Percentiles rank a stretch among this genome's conserved stretches.
phyloP scores from a whole-genome alignment of 2,113 vertebrate species.

The Cranoglanis bouderius region DNA sequence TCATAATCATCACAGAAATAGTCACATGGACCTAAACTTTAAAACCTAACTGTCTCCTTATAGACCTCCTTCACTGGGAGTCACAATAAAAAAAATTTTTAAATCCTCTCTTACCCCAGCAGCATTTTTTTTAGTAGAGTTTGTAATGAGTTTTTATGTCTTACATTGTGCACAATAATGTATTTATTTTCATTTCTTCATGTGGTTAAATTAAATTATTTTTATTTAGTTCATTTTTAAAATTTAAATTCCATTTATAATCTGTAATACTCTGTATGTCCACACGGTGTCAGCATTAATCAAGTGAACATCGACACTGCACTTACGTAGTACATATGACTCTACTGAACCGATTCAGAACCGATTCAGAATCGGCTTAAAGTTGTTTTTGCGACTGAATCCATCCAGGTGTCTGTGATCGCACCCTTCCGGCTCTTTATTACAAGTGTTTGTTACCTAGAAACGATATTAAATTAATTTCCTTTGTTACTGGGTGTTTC shows the following conservation, averaged over 20 bases:
- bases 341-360: neutral
- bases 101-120: neutral
- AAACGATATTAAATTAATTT: neutral
- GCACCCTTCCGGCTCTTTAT: too few relatives aligned
- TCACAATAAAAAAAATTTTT: neutral
- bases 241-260: neutral
- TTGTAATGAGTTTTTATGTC: neutral
- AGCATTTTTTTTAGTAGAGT: neutral
- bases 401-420: neutral
- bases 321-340: neutral
- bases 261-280: slow-evolving; percentile 49
- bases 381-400: neutral
- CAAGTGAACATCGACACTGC: neutral
- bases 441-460: neutral
- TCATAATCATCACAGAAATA: slow-evolving; percentile 1
- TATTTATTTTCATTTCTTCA: neutral
- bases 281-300: slow-evolving; percentile 46
- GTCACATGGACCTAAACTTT: neutral
- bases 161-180: neutral
- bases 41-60: neutral
- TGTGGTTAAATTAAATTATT: too few relatives aligned
- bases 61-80: neutral
- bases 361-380: neutral
- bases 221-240: too few relatives aligned
- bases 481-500: too few relatives aligned